Evolutionary conservation across 2,888 invertebrate genomes (phyloP).

Genomic region (Lordiphosa andalusiaca): DNA sequence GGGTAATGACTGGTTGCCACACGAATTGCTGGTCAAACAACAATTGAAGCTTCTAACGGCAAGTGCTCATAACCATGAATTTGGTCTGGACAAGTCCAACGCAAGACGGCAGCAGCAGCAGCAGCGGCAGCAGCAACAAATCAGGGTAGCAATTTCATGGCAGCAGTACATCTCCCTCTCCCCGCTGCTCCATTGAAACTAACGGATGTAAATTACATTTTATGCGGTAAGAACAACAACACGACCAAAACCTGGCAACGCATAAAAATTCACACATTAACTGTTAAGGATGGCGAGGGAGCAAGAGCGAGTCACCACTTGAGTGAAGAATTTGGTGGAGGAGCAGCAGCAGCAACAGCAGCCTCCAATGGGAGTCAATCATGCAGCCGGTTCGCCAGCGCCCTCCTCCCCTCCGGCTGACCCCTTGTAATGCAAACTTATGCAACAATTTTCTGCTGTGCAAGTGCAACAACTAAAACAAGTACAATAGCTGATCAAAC

Average conservation of each 20-base stretch:
- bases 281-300: slow-evolving; percentile 63
- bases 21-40: slow-evolving; percentile 35
- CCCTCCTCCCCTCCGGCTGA: background rate
- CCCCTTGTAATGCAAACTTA: slow-evolving; percentile 62
- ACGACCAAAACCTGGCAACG: slow-evolving; percentile 65
- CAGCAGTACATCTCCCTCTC: slow-evolving; percentile 12
- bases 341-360: slow-evolving; percentile 26
- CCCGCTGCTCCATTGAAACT: slow-evolving; percentile 33
- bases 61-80: slow-evolving; percentile 46
- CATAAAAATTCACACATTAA: slow-evolving; percentile 75
- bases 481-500: slow-evolving; percentile 1
- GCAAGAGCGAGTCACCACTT: slow-evolving; percentile 19
- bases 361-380: slow-evolving; percentile 63
- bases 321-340: slow-evolving; percentile 28
- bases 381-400: slow-evolving; percentile 52
- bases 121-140: slow-evolving; percentile 31
- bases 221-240: slow-evolving; percentile 65
- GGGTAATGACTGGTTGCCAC: background rate
- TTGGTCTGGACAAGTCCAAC: slow-evolving; percentile 27
- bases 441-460: slow-evolving; percentile 68
- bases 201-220: slow-evolving; percentile 76
- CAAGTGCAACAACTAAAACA: slow-evolving; percentile 69
- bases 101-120: slow-evolving; percentile 3
- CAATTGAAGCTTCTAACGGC: slow-evolving; percentile 59
- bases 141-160: slow-evolving; percentile 55